Evolutionary conservation across 2,888 invertebrate genomes (phyloP).

Genomic region (Xestia rhomboidea): DNA sequence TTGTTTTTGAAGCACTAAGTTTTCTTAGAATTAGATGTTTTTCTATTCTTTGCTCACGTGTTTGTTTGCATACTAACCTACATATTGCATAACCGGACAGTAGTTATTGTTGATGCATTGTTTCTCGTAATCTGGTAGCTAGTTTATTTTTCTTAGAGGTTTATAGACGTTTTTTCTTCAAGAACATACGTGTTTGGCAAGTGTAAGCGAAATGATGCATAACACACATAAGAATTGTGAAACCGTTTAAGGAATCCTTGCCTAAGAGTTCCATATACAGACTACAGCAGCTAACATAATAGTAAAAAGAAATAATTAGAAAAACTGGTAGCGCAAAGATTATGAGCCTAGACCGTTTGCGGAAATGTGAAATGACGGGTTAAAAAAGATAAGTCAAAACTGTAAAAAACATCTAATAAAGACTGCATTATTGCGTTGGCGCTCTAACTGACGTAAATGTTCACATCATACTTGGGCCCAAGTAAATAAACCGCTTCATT

Average conservation of each 20-base stretch:
- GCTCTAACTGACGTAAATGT: conserved; percentile 6
- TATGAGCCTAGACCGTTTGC: conserved; percentile 13
- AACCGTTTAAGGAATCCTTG: conserved; percentile 44
- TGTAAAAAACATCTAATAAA: conserved; percentile 8
- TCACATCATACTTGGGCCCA: background rate
- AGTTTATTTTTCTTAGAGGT: conserved; percentile 26
- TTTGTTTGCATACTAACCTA: conserved; percentile 55
- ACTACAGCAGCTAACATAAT: conserved; percentile 22
- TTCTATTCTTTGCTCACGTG: conserved; percentile 47
- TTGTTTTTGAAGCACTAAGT: conserved; percentile 46
- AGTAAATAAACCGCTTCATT: conserved; percentile 9
- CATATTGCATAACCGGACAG: conserved; percentile 40
- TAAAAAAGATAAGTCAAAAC: conserved; percentile 14
- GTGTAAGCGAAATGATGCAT: conserved; percentile 41
- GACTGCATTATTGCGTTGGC: conserved; percentile 9
- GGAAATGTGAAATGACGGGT: conserved; percentile 5
- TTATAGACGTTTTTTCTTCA: conserved; percentile 30
- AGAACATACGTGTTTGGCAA: conserved; percentile 31
- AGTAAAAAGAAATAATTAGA: conserved; percentile 26
- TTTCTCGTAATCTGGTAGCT: conserved; percentile 51
- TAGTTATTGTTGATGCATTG: conserved; percentile 45
- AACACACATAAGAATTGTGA: conserved; percentile 37
- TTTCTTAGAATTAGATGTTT: conserved; percentile 51
- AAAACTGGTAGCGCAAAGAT: conserved; percentile 36
- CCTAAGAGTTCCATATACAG: conserved; percentile 31